Conservation (phyloP, 2,888 invertebrate genomes). For the Unio pictorum region DNA sequence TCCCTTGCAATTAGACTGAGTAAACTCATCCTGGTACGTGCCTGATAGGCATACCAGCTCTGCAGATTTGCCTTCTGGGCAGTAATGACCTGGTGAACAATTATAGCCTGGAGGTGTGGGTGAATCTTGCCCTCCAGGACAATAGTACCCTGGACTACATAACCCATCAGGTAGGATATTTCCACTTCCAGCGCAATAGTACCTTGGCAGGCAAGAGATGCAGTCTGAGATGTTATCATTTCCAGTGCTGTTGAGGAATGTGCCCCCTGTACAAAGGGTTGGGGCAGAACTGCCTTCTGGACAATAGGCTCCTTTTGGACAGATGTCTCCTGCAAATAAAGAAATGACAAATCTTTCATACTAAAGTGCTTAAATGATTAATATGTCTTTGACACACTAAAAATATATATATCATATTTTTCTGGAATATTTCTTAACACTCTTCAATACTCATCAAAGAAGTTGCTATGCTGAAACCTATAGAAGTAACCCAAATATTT, state of each 20-base stretch:
- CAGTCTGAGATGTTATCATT: constrained; percentile 51
- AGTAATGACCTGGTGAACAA: constrained; percentile 66
- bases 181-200: constrained; percentile 60
- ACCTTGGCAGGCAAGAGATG: constrained; percentile 50
- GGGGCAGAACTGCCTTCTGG: constrained; percentile 52
- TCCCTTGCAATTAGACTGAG: constrained; percentile 56
- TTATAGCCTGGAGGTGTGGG: constrained; percentile 54
- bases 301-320: constrained; percentile 60
- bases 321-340: constrained; percentile 54
- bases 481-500: no score
- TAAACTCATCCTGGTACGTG: constrained; percentile 61
- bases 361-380: no score
- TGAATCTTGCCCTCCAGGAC: constrained; percentile 61
- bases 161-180: constrained; percentile 53
- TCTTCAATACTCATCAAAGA: no score
- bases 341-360: neutral
- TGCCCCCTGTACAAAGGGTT: constrained; percentile 49
- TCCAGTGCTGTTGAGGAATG: constrained; percentile 58
- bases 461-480: no score
- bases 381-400: no score
- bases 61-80: constrained; percentile 51
- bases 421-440: no score
- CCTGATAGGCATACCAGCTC: constrained; percentile 59
- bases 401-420: no score
- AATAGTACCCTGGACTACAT: constrained; percentile 64